A percentile compares a stretch with the other conserved stretches of the same genome.
Evolutionary conservation across 1,140 invertebrate species (phyloP).

Genomic region (Aricia agestis): DNA sequence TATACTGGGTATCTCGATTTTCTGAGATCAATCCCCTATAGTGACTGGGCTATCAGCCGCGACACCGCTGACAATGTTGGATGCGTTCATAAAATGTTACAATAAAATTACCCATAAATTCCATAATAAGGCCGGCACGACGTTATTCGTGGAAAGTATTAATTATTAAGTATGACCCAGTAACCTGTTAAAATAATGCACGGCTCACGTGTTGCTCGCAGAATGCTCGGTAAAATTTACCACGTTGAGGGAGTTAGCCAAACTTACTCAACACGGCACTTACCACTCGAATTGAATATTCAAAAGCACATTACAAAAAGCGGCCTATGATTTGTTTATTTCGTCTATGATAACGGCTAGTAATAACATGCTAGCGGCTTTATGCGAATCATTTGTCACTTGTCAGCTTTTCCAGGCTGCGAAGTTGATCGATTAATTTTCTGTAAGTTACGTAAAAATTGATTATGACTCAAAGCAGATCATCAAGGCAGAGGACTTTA

Average conservation of each 20-base stretch:
- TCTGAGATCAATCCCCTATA: too few relatives aligned
- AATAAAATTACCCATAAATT: background rate
- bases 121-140: background rate
- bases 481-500: too few relatives aligned
- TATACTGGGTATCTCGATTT: too few relatives aligned
- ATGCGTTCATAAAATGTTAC: background rate
- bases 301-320: background rate
- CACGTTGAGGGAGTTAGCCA: background rate
- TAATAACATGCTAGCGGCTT: too few relatives aligned
- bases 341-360: background rate
- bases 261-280: background rate
- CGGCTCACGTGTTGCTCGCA: constrained; percentile 4
- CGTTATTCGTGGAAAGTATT: background rate
- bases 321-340: background rate
- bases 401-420: background rate
- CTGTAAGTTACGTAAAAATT: too few relatives aligned
- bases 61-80: too few relatives aligned
- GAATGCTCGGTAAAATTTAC: background rate
- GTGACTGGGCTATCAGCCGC: too few relatives aligned
- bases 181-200: constrained; percentile 7
- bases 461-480: too few relatives aligned
- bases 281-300: background rate
- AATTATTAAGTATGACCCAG: constrained; percentile 5
- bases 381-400: background rate
- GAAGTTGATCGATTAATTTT: background rate